Conservation (phyloP, 2,888 invertebrate species). For the Iselma pallidipennis region DNA sequence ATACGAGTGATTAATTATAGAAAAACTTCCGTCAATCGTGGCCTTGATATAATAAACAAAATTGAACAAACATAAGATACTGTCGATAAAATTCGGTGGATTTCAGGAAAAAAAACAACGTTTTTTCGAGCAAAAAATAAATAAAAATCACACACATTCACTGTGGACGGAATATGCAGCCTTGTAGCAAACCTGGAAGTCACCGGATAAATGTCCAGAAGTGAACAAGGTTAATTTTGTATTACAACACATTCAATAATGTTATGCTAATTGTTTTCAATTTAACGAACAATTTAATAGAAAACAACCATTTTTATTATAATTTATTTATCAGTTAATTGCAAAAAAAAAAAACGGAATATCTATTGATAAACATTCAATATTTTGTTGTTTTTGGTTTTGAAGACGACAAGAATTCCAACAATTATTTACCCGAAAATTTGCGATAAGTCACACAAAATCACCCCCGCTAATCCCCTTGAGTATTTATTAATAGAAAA, state of each 20-base stretch:
- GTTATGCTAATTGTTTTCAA: neutral
- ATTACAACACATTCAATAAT: neutral
- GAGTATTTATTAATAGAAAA: slow-evolving; percentile 16
- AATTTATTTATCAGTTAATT: too few species aligned
- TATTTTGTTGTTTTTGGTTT: neutral
- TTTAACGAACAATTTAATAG: neutral
- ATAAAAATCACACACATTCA: too few species aligned
- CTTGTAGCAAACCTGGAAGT: neutral
- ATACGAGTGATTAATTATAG: neutral
- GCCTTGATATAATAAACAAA: neutral
- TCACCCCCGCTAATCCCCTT: neutral
- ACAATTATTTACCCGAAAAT: neutral
- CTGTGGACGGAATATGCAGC: neutral
- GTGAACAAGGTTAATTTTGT: neutral
- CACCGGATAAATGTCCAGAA: neutral
- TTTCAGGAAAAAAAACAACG: too few species aligned
- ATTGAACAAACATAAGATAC: neutral
- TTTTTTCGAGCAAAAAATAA: neutral
- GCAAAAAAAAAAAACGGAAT: too few species aligned
- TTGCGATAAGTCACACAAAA: neutral
- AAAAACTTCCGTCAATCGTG: neutral
- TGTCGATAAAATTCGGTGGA: too few species aligned
- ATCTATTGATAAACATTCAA: too few species aligned
- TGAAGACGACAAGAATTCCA: too few species aligned
- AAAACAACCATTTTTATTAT: too few species aligned